Evolutionary conservation across 2,888 invertebrate genomes (phyloP).

Genomic region (Alloplasta piceator): DNA sequence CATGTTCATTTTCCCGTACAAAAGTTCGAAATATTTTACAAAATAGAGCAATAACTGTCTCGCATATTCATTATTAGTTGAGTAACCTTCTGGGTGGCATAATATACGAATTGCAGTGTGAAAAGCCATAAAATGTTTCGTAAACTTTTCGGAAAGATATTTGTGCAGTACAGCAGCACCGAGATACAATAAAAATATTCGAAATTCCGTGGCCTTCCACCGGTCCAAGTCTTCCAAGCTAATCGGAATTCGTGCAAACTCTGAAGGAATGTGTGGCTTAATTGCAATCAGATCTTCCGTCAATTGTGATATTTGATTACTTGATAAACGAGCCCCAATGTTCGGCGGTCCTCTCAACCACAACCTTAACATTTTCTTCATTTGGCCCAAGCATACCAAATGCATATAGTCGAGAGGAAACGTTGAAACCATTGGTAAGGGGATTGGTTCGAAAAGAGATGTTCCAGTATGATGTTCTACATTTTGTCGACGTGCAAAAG

Average conservation of each 20-base stretch:
- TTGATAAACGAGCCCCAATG: constrained; percentile 12
- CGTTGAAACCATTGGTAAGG: constrained; percentile 12
- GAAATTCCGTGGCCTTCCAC: constrained; percentile 70
- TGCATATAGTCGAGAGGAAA: constrained; percentile 33
- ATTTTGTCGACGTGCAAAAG: constrained; percentile 12
- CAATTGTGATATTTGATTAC: constrained; percentile 6
- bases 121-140: constrained; percentile 27
- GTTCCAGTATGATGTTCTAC: constrained; percentile 12
- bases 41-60: constrained; percentile 17
- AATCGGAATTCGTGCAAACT: constrained; percentile 7
- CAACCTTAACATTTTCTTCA: constrained; percentile 5
- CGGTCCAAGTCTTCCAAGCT: constrained; percentile 61
- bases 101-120: constrained; percentile 35
- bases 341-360: constrained; percentile 8
- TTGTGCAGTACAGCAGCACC: constrained; percentile 62
- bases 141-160: constrained; percentile 19
- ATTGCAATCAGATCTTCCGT: constrained; percentile 16
- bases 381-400: constrained; percentile 12
- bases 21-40: not conserved
- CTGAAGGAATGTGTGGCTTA: not conserved
- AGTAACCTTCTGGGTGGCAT: constrained; percentile 18
- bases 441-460: constrained; percentile 19
- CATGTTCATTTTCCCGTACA: constrained; percentile 14
- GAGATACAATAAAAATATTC: constrained; percentile 69
- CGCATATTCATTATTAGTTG: constrained; percentile 24